phyloP scores from a whole-genome alignment of 2,888 invertebrate species.

The Dryococelus australis region DNA sequence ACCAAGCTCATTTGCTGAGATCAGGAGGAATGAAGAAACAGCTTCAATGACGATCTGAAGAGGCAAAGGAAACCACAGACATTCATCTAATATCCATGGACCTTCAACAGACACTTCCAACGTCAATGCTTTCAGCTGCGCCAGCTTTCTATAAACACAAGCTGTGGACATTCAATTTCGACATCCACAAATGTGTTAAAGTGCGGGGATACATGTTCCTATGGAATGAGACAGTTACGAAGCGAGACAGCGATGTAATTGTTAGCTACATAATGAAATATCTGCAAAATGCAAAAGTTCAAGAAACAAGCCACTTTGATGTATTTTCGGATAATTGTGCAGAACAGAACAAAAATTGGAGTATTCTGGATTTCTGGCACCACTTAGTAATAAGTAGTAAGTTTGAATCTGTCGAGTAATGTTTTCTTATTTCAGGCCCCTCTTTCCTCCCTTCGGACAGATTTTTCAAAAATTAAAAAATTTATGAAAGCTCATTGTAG shows the following conservation, averaged over 20 bases:
- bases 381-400: background rate
- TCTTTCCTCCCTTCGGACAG: background rate
- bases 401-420: background rate
- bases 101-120: background rate
- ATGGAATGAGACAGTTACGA: conserved; percentile 1
- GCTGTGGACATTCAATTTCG: background rate
- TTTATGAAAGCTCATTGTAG: background rate
- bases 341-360: too few relatives aligned
- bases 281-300: background rate
- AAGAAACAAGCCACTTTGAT: too few relatives aligned
- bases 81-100: conserved; percentile 2
- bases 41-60: too few relatives aligned
- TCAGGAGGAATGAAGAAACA: background rate
- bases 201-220: background rate
- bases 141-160: conserved; percentile 7
- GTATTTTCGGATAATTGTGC: too few relatives aligned
- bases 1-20: background rate
- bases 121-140: background rate
- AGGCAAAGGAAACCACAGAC: too few relatives aligned
- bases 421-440: background rate
- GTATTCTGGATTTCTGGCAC: too few relatives aligned
- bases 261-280: background rate
- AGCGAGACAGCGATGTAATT: background rate
- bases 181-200: background rate
- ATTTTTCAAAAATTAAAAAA: background rate